Base-by-base conservation (phyloP, 2,113 vertebrate genomes). In the Xenopus tropicalis region DNA sequence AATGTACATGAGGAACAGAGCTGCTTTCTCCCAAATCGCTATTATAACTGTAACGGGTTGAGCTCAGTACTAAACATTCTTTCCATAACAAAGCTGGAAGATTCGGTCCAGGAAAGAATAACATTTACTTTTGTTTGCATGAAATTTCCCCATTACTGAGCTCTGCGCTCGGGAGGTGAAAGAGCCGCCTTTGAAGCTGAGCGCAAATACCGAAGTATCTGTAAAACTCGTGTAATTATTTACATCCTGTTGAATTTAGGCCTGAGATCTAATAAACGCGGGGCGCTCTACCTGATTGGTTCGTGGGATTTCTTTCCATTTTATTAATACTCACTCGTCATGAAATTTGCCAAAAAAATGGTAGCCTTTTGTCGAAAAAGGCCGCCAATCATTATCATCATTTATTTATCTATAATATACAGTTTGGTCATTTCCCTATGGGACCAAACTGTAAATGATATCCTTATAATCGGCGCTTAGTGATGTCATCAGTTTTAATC, bases 61-160 rank as follows among this genome's bases (percentile, higher is more conserved):
- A 37, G 10, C 29, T 29, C 21, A 69, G 56, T 56, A 37, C 22
- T 29, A 69, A 69, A 69, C 66, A 69, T 56, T 69, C 66, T 25
- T 69, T 69, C 51, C 24, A 42, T 37, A 69, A 68, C 66, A 68
- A 29, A 37, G 51, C 54, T 24, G 37, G 48, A 29, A 70, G 68
- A 22, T 57, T 70, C 68, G 22, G 54, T 20, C 57, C 54, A 57
- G 14, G n/a, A 54, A 44, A 70, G n/a, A 59, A 70, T 70, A 70
- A 70, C 52, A 70, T 59, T 70, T 22, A 58, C 68, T 70, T 57
- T 59, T 70, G 68, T 70, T 70, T 42, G 68, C 57, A 70, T 70
- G 54, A 70, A 42, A 70, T 70, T 70, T 54, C 37, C 68, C 21
- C 20, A 58, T 69, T 54, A 69, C 16, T 57, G 19, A 59, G 68